Evolutionary conservation across 2,888 invertebrate genomes (phyloP), one percentile per base, ranked within the genome.

Genomic region (Mythimna vitellina): DNA sequence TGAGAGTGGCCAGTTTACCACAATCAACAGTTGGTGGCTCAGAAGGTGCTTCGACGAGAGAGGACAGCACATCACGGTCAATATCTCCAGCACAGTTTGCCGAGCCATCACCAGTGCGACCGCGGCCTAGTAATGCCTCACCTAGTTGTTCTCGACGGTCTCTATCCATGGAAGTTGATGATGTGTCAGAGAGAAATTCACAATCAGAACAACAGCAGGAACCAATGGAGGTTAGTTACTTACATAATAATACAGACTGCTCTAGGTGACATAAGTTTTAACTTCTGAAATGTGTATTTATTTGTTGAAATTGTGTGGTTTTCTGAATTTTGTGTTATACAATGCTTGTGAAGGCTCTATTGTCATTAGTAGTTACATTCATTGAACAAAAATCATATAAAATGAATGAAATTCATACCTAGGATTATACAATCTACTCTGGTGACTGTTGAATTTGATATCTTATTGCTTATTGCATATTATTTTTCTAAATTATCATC

Each of bases 131-230:
- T 78, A 93, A 91, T 89, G 92, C 94, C 17, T 96, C 95, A n/a
- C 95, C 96, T 3, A 96, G 96, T 84, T 96, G 95, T 79, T 96
- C 96, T 53, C 87, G 96, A 64, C 92, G 96, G 64, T 96, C 96
- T 57, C 89, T 96, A 9, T 96, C 96, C 6, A 96, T 96, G 96
- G 96, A 96, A 86, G 96, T 96, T 49, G 96, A 96, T 92, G 96
- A 96, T 88, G 89, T 91, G 42, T 94, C 95, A 81, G 96, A 96
- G 73, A 92, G 94, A 83, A 95, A 93, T 89, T 95, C 94, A 81
- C 95, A 95, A 78, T 93, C 92, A 58, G 96, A 96, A 82, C 91
- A 89, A 72, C 93, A 92, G 72, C 92, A 92, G 74, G 96, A 96
- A 87, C 92, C 95, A 74, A 96, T 96, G 96, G 96, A 96, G 92